Conservation (phyloP, 1,140 invertebrate species). For the Drosophila sproati region DNA sequence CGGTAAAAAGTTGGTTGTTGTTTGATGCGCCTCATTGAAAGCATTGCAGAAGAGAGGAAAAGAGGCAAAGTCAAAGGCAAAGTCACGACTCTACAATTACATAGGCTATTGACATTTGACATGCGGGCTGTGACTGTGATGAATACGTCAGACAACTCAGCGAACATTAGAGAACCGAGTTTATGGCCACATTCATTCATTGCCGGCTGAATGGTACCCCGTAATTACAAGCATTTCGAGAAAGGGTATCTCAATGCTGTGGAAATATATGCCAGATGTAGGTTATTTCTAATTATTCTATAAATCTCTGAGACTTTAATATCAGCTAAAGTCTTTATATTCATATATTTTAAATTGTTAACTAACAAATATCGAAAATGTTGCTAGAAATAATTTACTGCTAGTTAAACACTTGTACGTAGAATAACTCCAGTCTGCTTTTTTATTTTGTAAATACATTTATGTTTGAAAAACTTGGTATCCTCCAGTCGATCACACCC, state of each 20-base stretch:
- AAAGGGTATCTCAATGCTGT: too few relatives aligned
- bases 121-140: conserved; percentile 29
- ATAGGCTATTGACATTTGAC: conserved; percentile 61
- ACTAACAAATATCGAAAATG: too few relatives aligned
- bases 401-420: too few relatives aligned
- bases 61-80: neutral
- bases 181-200: conserved; percentile 38
- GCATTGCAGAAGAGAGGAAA: neutral
- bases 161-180: conserved; percentile 41
- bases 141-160: conserved; percentile 20
- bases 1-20: conserved; percentile 7
- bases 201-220: conserved; percentile 4
- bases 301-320: too few relatives aligned
- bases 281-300: too few relatives aligned
- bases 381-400: too few relatives aligned
- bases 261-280: too few relatives aligned
- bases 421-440: too few relatives aligned
- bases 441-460: too few relatives aligned
- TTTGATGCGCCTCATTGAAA: conserved; percentile 19
- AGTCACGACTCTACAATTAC: conserved; percentile 22
- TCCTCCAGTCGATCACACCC: neutral
- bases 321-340: too few relatives aligned
- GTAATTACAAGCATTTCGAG: neutral
- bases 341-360: too few relatives aligned
- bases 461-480: neutral